Evolutionary conservation across 2,888 invertebrate genomes (phyloP), one percentile per base, ranked within the genome.

Genomic region (Megastigmus dorsalis): DNA sequence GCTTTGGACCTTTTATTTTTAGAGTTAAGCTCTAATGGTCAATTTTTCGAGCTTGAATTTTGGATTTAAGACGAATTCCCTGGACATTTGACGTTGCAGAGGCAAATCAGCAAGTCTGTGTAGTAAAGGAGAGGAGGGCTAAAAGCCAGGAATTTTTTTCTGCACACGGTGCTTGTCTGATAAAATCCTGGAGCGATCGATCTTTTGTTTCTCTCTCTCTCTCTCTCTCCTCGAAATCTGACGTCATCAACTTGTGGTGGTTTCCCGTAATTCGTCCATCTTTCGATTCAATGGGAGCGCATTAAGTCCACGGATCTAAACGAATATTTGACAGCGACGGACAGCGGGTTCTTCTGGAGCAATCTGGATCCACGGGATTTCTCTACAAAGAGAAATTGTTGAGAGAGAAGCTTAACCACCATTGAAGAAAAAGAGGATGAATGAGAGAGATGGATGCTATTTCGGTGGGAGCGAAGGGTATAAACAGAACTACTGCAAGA

Each of bases 321-420:
- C 67, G 55, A 71, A 67, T 71, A 72, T 72, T 72, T 67, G 63
- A 67, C 52, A 52, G 60, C 36, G 30, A 36, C 41, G 41, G 48
- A 28, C 63, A 45, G 28, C 36, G 13, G 50, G 28, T 50, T 41
- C 20, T 59, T 9, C 1, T 48, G 6, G 6, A 18, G n/a, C 1
- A 54, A 20, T n/a, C 20, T 10, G 15, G 36, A 36, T 54, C 30
- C 43, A 6, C 13, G 7, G 41, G 26, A 70, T 62, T 62, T 54
- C 20, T 26, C 28, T 43, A 70, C 15, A 54, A 62, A 52, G 52
- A 62, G 45, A 36, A 55, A 70, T 60, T n/a, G 59, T 45, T 23
- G 57, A 5, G 4, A 13, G 13, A 57, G 2, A 3, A 43, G 30
- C 38, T 52, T 26, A 20, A 33, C 1, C 10, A 23, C n/a, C n/a